phyloP scores from a whole-genome alignment of 2,797 vertebrate genomes.

The Cryptoblepharus egeriae region DNA sequence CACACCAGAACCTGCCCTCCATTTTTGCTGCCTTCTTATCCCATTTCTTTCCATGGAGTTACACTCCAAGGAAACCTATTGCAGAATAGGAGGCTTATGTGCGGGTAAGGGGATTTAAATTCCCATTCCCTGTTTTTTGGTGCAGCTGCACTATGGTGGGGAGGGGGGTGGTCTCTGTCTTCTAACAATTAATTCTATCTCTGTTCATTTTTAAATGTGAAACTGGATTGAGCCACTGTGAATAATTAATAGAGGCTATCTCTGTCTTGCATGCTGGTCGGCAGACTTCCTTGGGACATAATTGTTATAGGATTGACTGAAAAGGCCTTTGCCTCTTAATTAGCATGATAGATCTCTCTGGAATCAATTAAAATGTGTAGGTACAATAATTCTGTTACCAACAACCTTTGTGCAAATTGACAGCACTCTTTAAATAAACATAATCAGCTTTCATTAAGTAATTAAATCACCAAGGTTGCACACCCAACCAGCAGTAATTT shows the following conservation, averaged over 20 bases:
- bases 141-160: too few relatives aligned
- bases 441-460: slow-evolving; percentile 42
- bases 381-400: slow-evolving; percentile 19
- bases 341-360: slow-evolving; percentile 1
- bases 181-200: slow-evolving; percentile 43
- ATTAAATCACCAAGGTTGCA: slow-evolving; percentile 4
- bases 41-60: too few relatives aligned
- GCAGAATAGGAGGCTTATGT: too few relatives aligned
- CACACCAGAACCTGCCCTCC: too few relatives aligned
- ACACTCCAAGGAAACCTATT: too few relatives aligned
- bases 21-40: too few relatives aligned
- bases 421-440: slow-evolving; percentile 30
- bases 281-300: slow-evolving; percentile 16
- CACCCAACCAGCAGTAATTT: neutral
- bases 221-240: slow-evolving; percentile 16
- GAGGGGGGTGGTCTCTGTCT: neutral
- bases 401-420: slow-evolving; percentile 29
- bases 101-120: too few relatives aligned
- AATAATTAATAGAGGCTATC: slow-evolving; percentile 46
- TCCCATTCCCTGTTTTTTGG: too few relatives aligned
- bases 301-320: slow-evolving; percentile 19
- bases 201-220: slow-evolving; percentile 27
- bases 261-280: slow-evolving; percentile 15
- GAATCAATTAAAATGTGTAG: slow-evolving; percentile 26
- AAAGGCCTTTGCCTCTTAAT: slow-evolving; percentile 33